A percentile compares a stretch with the other conserved stretches of the same genome.
These are phyloP conservation scores for Tychaedon coryphoeus DNA, from an alignment of 2,113 vertebrate species.

Conservation along the genomic window DNA sequence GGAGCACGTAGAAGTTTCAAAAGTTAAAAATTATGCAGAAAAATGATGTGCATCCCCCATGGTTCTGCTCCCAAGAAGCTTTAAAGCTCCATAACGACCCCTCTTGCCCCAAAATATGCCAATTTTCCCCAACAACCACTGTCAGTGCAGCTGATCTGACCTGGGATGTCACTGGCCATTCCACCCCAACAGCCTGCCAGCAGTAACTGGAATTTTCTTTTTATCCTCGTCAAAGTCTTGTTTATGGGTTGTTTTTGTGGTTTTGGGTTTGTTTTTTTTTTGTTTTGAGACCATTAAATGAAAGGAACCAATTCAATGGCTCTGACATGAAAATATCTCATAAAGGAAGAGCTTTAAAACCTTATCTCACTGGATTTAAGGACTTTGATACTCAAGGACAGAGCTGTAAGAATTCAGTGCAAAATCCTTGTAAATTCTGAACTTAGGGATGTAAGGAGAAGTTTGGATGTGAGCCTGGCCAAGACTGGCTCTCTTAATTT, in stretches of 20 bases:
- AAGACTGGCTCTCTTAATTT: not conserved
- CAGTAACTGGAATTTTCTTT: not conserved
- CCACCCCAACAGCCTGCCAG: not conserved
- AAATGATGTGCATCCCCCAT: not conserved
- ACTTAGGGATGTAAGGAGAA: not conserved
- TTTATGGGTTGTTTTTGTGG: not conserved
- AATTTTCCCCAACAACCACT: not conserved
- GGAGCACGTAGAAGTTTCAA: fast-evolving
- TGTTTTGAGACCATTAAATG: not conserved
- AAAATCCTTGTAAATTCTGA: not conserved
- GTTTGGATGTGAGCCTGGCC: not conserved
- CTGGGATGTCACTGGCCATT: not conserved
- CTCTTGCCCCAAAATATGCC: not conserved
- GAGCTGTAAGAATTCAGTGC: not conserved
- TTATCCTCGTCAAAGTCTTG: not conserved
- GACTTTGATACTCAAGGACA: not conserved
- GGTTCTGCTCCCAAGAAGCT: not conserved
- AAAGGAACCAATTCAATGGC: not conserved
- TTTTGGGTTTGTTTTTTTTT: not conserved
- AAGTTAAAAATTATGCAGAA: not conserved
- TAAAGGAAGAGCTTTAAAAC: not conserved
- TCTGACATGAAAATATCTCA: not conserved
- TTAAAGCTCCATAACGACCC: not conserved
- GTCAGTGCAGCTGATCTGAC: not conserved
- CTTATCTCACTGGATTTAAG: not conserved